phyloP scores from a whole-genome alignment of 2,888 invertebrate species.

The Graphium colonna region DNA sequence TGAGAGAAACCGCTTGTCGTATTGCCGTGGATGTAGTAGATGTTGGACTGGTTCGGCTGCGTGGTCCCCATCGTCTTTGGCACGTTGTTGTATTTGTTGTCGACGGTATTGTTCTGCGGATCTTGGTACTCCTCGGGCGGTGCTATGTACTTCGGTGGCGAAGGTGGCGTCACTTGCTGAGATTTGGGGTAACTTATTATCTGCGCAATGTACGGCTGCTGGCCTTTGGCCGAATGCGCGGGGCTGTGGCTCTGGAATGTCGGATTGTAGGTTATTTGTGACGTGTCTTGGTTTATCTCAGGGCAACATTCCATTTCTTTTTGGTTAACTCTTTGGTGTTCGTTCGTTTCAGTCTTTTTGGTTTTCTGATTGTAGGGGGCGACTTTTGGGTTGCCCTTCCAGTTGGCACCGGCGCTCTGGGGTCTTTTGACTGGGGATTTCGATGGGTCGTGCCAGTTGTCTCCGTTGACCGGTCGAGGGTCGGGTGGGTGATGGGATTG shows the following conservation, averaged over 20 bases:
- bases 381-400: slow-evolving; percentile 71
- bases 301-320: slow-evolving; percentile 38
- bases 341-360: slow-evolving; percentile 60
- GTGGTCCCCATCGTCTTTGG: slow-evolving; percentile 43
- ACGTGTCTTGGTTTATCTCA: slow-evolving; percentile 51
- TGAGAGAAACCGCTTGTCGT: slow-evolving; percentile 48
- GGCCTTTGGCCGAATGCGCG: slow-evolving; percentile 61
- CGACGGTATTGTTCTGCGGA: slow-evolving; percentile 57
- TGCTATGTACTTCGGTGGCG: slow-evolving; percentile 68
- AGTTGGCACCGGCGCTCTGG: slow-evolving; percentile 65
- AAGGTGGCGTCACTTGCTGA: slow-evolving; percentile 69
- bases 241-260: slow-evolving; percentile 78
- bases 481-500: slow-evolving; percentile 59
- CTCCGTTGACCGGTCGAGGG: slow-evolving; percentile 57
- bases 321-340: slow-evolving; percentile 50
- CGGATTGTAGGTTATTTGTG: slow-evolving; percentile 73
- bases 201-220: slow-evolving; percentile 73
- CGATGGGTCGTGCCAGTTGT: slow-evolving; percentile 63
- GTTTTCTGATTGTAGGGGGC: slow-evolving; percentile 62
- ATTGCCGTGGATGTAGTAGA: slow-evolving; percentile 72
- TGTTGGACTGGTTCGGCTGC: slow-evolving; percentile 54
- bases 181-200: slow-evolving; percentile 72
- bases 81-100: slow-evolving; percentile 47
- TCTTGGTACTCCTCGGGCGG: slow-evolving; percentile 75
- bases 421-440: slow-evolving; percentile 71